Evolutionary conservation across 2,113 vertebrate species (phyloP).

Genomic region (Rallus limicola): DNA sequence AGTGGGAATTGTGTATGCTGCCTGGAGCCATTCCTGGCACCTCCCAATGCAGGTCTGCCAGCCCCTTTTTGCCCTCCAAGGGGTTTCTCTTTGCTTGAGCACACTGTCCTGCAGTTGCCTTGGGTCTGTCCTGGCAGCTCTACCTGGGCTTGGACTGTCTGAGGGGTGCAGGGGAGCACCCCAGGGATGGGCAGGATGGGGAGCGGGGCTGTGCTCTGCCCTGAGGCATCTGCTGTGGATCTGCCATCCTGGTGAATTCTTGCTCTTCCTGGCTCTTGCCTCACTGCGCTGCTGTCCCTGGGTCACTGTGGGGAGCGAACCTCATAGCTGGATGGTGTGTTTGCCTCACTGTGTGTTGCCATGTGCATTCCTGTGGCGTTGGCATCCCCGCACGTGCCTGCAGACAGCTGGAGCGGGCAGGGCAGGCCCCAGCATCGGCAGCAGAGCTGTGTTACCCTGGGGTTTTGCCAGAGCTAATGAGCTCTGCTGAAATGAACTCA

Average conservation of each 20-base stretch:
- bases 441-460: rapidly evolving
- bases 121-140: background rate
- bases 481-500: background rate
- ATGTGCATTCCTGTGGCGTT: rapidly evolving
- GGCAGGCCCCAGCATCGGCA: rapidly evolving
- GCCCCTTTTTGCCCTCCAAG: too few relatives aligned
- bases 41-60: rapidly evolving
- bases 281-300: too few relatives aligned
- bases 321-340: too few relatives aligned
- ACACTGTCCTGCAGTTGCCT: rapidly evolving
- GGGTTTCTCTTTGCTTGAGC: background rate
- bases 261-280: background rate
- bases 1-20: background rate
- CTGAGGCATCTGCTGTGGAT: background rate
- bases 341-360: background rate
- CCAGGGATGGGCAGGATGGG: rapidly evolving
- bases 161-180: background rate
- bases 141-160: too few relatives aligned
- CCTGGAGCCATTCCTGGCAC: rapidly evolving
- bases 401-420: rapidly evolving
- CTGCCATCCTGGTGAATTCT: rapidly evolving
- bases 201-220: rapidly evolving
- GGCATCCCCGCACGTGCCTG: background rate
- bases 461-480: background rate
- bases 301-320: background rate